Evolutionary conservation across 1,140 invertebrate genomes (phyloP), one percentile per base, ranked within the genome.

Genomic region (Brachionus plicatilis): DNA sequence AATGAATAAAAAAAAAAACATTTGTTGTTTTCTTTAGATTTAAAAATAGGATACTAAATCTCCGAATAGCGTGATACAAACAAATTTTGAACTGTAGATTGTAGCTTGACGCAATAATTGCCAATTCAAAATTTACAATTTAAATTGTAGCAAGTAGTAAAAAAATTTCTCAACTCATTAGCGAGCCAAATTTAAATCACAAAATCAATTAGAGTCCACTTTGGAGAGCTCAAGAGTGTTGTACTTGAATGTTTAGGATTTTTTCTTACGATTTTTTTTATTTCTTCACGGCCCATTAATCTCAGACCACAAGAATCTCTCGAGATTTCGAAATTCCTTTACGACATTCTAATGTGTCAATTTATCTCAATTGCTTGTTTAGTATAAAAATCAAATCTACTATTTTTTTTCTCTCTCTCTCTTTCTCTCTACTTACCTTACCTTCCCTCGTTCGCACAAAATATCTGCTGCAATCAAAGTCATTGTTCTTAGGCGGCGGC

Each of bases 381-480:
- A 72, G n/a, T 72, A 72, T 72, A 41, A 41, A 72, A 72, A 72
- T 72, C 68, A 72, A 72, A 72, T 72, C 43, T 60, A 27, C 53
- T 60, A 56, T 56, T 56, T 17, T 56, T 3, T 29, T 3, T 37
- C 33, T 37, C 6, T 37, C 6, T 56, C 27, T 29, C 27, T 37
- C 33, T 37, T 1, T 37, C 6, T 37, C 33, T 37, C 33, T 37
- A 6, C 33, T 37, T 60, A 24, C 12, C 68, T 72, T 68, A 68
- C 33, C 33, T 14, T 29, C 33, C n/a, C 5, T 29, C 27, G 27
- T 37, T 37, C 6, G 17, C 29, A 68, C 12, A 68, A 37, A 68
- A 72, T 72, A 72, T 72, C 68, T 72, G 68, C 20, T 72, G 68
- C 68, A 60, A 60, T 43, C 37, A 72, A 72, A 20, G 17, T 41